A percentile compares a stretch with the other conserved stretches of the same genome.
phyloP scores from a whole-genome alignment of 2,888 invertebrate species.

The Meliscaeva auricollis region DNA sequence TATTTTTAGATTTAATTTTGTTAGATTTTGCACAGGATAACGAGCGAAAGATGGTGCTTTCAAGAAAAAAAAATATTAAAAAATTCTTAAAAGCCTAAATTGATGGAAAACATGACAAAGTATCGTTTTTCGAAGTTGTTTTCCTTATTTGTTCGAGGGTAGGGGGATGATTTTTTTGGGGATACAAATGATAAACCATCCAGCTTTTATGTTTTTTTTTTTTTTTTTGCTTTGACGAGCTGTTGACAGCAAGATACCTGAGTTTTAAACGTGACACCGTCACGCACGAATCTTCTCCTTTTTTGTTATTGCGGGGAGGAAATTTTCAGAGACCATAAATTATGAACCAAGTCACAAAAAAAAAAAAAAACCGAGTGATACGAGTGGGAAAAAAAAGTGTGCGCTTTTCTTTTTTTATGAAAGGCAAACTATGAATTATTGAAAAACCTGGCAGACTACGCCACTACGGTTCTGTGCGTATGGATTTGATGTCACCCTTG shows the following conservation, averaged over 20 bases:
- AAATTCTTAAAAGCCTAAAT: constrained; percentile 24
- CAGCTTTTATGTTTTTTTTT: constrained; percentile 29
- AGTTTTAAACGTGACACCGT: constrained; percentile 54
- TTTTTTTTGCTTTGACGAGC: constrained; percentile 13
- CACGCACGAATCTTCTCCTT: constrained; percentile 52
- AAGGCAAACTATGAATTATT: constrained; percentile 60
- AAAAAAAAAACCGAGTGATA: constrained; percentile 7
- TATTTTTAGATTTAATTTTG: constrained; percentile 3
- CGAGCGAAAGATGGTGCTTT: too few species aligned
- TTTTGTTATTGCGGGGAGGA: neutral
- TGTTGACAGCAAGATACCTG: constrained; percentile 60
- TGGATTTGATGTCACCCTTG: constrained; percentile 56
- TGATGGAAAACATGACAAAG: constrained; percentile 27
- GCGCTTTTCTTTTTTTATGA: neutral
- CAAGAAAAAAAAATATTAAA: neutral
- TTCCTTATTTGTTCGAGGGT: neutral
- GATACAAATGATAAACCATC: constrained; percentile 22
- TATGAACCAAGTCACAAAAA: constrained; percentile 66
- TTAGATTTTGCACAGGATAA: neutral
- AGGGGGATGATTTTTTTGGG: neutral
- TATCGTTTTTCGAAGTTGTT: constrained; percentile 3
- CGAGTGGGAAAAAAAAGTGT: neutral
- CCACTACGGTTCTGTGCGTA: constrained; percentile 28
- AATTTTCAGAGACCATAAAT: constrained; percentile 54
- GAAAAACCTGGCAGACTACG: constrained; percentile 54